Percentiles rank a stretch among this genome's conserved stretches.
Conservation (phyloP, 2,888 invertebrate species). For the Trissolcus brochymenae region DNA sequence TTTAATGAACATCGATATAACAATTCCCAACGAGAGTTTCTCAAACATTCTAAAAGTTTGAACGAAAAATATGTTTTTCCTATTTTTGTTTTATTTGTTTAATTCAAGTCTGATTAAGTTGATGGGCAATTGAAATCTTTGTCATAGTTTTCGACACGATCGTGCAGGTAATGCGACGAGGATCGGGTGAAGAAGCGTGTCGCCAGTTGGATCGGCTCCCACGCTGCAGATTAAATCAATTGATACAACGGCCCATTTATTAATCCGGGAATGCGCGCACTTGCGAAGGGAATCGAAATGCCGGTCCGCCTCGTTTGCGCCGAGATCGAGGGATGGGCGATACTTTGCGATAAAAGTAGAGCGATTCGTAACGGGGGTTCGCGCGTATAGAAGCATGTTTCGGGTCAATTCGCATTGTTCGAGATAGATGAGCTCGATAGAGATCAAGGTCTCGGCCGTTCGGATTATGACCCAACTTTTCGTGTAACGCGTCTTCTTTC, state of each 20-base stretch:
- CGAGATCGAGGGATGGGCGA: slow-evolving; percentile 40
- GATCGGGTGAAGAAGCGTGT: slow-evolving; percentile 34
- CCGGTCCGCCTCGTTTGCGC: slow-evolving; percentile 51
- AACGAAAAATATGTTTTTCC: no score
- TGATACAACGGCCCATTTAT: slow-evolving; percentile 57
- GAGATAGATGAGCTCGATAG: slow-evolving; percentile 42
- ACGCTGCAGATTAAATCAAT: slow-evolving; percentile 57
- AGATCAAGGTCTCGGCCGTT: slow-evolving; percentile 54
- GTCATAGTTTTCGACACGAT: slow-evolving; percentile 20
- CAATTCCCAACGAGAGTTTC: not conserved
- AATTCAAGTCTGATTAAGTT: not conserved
- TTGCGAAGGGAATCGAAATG: slow-evolving; percentile 55
- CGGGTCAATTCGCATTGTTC: slow-evolving; percentile 53
- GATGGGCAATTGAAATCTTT: slow-evolving; percentile 9
- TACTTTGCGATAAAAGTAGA: slow-evolving; percentile 50
- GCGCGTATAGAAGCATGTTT: slow-evolving; percentile 38
- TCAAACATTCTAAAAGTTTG: not conserved
- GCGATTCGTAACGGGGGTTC: slow-evolving; percentile 28
- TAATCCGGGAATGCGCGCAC: slow-evolving; percentile 56
- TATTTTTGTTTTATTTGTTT: not conserved
- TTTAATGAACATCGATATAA: not conserved
- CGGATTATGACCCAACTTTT: slow-evolving; percentile 27
- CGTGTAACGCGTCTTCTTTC: slow-evolving; percentile 29
- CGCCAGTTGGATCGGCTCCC: slow-evolving; percentile 38
- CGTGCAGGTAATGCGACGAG: slow-evolving; percentile 24